Conservation (phyloP, 2,888 invertebrate genomes). For the Blastobasis adustella region DNA sequence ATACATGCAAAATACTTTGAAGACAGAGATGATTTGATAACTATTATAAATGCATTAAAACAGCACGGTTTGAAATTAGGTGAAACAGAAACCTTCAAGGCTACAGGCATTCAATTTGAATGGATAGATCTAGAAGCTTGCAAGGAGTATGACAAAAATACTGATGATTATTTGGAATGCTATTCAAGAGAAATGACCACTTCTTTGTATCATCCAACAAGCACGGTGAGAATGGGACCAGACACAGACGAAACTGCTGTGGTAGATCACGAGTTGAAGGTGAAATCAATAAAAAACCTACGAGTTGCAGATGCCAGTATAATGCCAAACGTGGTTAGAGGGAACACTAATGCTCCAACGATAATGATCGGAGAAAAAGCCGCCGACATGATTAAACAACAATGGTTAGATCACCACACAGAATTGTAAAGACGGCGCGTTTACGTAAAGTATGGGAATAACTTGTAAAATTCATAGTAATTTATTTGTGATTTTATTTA, state of each 20-base stretch:
- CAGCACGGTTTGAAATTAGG: slow-evolving; percentile 30
- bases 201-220: slow-evolving; percentile 81
- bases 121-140: slow-evolving; percentile 48
- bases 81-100: slow-evolving; percentile 37
- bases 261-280: slow-evolving; percentile 72
- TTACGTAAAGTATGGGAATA: not conserved
- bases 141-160: slow-evolving; percentile 24
- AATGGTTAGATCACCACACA: slow-evolving; percentile 50
- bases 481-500: not conserved
- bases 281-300: slow-evolving; percentile 65
- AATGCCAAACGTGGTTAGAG: slow-evolving; percentile 77
- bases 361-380: slow-evolving; percentile 81
- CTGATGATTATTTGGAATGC: slow-evolving; percentile 39
- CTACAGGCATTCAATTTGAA: slow-evolving; percentile 30
- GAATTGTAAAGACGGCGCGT: slow-evolving; percentile 27
- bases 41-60: slow-evolving; percentile 31
- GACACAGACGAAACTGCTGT: slow-evolving; percentile 56
- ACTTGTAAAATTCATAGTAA: not conserved
- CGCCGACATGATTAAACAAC: slow-evolving; percentile 76
- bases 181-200: slow-evolving; percentile 38
- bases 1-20: slow-evolving; percentile 77
- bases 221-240: slow-evolving; percentile 79
- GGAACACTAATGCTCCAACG: slow-evolving; percentile 76
- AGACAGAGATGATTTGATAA: slow-evolving; percentile 66
- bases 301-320: slow-evolving; percentile 80